Evolutionary conservation across 1,140 invertebrate species (phyloP), one percentile per base, ranked within the genome.

Genomic region (Apolygus lucorum): DNA sequence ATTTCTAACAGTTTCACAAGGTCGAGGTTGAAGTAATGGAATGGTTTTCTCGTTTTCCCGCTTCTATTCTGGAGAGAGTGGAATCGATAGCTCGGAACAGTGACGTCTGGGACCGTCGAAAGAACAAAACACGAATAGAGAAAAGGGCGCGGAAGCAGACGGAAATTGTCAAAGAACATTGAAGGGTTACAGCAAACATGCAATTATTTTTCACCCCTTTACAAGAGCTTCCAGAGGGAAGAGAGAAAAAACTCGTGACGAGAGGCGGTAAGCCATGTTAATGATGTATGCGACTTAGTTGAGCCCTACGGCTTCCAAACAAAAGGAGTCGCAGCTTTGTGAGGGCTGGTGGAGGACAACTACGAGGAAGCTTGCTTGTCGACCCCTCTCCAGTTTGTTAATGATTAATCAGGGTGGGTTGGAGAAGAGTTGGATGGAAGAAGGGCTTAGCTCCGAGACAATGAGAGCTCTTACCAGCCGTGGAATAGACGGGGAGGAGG

Each of bases 211-310:
- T 22, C 22, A 11, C 54, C 22, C 22, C 4, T 24, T 59, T 59
- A 8, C 34, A 42, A 42, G 4, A 4, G 4, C 34, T 17, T 42
- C 4, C 34, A 42, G 4, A 8, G 4, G 4, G 34, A 17, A 42
- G 17, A 8, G 34, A 17, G 4, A n/a, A n/a, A n/a, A n/a, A n/a
- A n/a, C 17, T 49, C 34, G 17, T 13, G 11, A 13, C 8, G 22
- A 59, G 54, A 59, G 54, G 54, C 22, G 54, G 54, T 59, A 59
- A 59, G 54, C 54, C 54, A 59, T 59, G 54, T 59, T 59, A 59
- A 59, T 59, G 54, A 59, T 59, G 54, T 59, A 59, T 59, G 54
- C 11, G 54, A 59, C 54, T 17, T 49, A 49, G 54, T 59, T 22
- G 54, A 59, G 54, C 54, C 54, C 54, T 22, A 4, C 13, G 54